These are phyloP conservation scores for Xylota sylvarum DNA, from an alignment of 2,888 invertebrate species.

Conservation along the genomic window DNA sequence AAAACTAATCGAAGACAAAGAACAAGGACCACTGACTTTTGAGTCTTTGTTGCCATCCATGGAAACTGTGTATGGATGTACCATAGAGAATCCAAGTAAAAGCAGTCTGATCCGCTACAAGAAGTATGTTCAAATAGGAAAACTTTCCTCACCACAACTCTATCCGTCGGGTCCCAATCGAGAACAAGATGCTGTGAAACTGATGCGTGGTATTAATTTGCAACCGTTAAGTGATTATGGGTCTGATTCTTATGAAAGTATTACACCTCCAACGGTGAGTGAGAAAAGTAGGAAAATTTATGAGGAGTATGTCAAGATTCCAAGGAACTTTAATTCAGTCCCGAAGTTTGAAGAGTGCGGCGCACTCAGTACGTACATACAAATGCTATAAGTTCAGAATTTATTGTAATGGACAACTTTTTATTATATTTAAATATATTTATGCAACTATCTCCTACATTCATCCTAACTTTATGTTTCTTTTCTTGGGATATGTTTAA, in stretches of 20 bases:
- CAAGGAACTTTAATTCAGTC: conserved; percentile 80
- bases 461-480: no score
- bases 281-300: conserved; percentile 82
- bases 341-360: conserved; percentile 81
- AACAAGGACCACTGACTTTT: conserved; percentile 79
- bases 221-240: conserved; percentile 82
- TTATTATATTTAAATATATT: conserved; percentile 3
- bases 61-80: conserved; percentile 83
- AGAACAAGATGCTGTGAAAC: conserved; percentile 80
- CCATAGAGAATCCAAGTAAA: conserved; percentile 81
- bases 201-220: conserved; percentile 80
- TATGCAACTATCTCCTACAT: no score
- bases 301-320: conserved; percentile 82
- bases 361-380: conserved; percentile 80
- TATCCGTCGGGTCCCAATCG: conserved; percentile 76
- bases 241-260: conserved; percentile 82
- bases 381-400: conserved; percentile 68
- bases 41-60: conserved; percentile 82
- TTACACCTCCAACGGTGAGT: conserved; percentile 82
- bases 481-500: neutral
- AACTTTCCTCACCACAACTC: conserved; percentile 78
- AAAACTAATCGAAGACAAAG: conserved; percentile 79
- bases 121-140: conserved; percentile 83
- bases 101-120: conserved; percentile 82
- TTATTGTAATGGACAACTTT: neutral